A percentile compares a stretch with the other conserved stretches of the same genome.
These are phyloP conservation scores for Beris chalybata DNA, from an alignment of 2,888 invertebrate genomes.

Conservation along the genomic window DNA sequence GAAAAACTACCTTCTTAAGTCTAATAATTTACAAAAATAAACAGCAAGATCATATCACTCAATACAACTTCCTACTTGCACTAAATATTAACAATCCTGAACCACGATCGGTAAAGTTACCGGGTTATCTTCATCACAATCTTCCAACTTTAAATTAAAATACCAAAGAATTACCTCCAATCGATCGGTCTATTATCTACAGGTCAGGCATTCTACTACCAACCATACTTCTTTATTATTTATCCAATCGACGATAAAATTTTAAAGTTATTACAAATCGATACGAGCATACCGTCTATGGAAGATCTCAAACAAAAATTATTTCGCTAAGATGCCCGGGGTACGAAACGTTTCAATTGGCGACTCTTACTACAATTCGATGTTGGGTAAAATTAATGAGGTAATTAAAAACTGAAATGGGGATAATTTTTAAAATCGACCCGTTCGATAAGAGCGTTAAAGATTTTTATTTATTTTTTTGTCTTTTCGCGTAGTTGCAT, in stretches of 20 bases:
- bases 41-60: too few relatives aligned
- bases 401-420: background rate
- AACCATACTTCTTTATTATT: background rate
- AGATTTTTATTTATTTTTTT: too few relatives aligned
- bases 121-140: conserved; percentile 8
- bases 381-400: background rate
- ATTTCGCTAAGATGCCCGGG: too few relatives aligned
- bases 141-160: conserved; percentile 23
- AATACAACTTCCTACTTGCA: background rate
- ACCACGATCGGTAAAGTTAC: conserved; percentile 14
- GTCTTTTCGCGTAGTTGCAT: background rate
- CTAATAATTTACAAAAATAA: too few relatives aligned
- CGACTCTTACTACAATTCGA: background rate
- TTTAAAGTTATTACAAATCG: conserved; percentile 28
- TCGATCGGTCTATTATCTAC: background rate
- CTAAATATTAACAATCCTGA: conserved; percentile 11
- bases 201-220: background rate
- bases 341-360: conserved; percentile 13
- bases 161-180: conserved; percentile 18
- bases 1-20: too few relatives aligned
- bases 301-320: conserved; percentile 5
- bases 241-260: conserved; percentile 19
- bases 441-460: background rate
- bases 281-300: background rate
- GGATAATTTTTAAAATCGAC: too few relatives aligned